Percentiles rank a stretch among this genome's conserved stretches.
These are phyloP conservation scores for Drosophila subquinaria DNA, from an alignment of 2,888 invertebrate species.

Conservation along the genomic window DNA sequence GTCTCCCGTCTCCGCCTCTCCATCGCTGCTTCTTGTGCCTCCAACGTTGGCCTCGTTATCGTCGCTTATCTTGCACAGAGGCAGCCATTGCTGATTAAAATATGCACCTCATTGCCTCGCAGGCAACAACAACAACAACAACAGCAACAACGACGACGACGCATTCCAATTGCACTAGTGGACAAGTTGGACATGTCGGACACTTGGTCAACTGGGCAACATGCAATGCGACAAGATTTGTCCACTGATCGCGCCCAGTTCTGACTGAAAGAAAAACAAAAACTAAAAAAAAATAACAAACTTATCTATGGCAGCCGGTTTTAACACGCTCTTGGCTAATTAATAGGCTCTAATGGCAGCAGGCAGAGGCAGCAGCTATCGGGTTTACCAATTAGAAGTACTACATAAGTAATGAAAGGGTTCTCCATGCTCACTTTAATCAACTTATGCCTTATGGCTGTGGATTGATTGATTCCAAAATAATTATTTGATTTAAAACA, in stretches of 20 bases:
- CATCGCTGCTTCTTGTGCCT: neutral
- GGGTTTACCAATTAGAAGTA: conserved; percentile 43
- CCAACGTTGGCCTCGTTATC: conserved; percentile 62
- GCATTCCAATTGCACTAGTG: conserved; percentile 43
- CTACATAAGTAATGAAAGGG: neutral
- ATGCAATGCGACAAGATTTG: conserved; percentile 75
- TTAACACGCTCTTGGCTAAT: conserved; percentile 73
- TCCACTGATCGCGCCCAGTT: conserved; percentile 53
- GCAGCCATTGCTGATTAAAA: conserved; percentile 81
- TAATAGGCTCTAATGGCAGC: conserved; percentile 67
- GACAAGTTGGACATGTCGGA: conserved; percentile 9
- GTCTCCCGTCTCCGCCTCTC: no score
- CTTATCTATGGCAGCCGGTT: conserved; percentile 70
- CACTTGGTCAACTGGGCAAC: conserved; percentile 29
- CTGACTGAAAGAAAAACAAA: conserved; percentile 3
- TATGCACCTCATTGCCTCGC: conserved; percentile 77
- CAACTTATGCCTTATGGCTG: neutral
- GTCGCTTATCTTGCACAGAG: conserved; percentile 74
- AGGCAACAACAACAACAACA: conserved; percentile 20
- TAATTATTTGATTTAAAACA: no score
- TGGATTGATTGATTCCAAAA: no score
- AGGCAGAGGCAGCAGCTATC: no score
- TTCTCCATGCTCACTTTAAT: neutral
- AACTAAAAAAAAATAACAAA: neutral
- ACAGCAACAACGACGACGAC: conserved; percentile 1